These are phyloP conservation scores for Gopherus evgoodei DNA, from an alignment of 2,113 vertebrate genomes.

Conservation along the genomic window DNA sequence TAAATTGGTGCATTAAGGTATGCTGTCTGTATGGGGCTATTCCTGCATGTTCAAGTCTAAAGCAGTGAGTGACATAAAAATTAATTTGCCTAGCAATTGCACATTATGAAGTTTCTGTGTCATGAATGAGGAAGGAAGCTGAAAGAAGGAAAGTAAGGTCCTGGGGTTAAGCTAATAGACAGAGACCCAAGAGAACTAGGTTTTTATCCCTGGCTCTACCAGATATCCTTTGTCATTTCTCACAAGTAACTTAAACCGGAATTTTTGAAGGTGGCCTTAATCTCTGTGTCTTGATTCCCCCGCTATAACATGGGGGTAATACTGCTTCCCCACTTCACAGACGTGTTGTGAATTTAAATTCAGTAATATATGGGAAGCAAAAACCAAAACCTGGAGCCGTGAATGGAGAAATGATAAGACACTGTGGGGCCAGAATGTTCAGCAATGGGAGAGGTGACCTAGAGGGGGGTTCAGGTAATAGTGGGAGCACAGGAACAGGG, in stretches of 20 bases:
- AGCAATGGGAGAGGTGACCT: background rate
- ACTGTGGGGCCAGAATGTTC: background rate
- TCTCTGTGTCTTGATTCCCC: background rate
- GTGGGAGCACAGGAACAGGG: background rate
- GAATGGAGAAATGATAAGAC: slow-evolving; percentile 33
- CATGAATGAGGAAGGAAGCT: background rate
- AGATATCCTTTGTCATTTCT: background rate
- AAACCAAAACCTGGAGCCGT: slow-evolving; percentile 46
- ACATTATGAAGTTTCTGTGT: background rate
- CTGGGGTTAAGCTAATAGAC: background rate
- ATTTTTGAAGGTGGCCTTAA: background rate
- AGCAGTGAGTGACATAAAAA: background rate
- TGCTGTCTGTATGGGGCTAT: background rate
- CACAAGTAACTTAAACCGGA: background rate
- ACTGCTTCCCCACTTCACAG: slow-evolving; percentile 18
- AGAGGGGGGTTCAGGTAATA: background rate
- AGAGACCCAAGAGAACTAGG: fast-evolving
- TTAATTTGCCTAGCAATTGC: background rate
- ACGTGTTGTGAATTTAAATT: slow-evolving; percentile 28
- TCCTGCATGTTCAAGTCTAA: background rate
- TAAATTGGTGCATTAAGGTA: background rate
- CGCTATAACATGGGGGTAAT: background rate
- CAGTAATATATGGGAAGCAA: slow-evolving; percentile 27
- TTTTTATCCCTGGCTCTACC: background rate
- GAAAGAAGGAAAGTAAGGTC: background rate